Conservation (phyloP, 2,113 vertebrate species). For the Coracopsis vasa region DNA sequence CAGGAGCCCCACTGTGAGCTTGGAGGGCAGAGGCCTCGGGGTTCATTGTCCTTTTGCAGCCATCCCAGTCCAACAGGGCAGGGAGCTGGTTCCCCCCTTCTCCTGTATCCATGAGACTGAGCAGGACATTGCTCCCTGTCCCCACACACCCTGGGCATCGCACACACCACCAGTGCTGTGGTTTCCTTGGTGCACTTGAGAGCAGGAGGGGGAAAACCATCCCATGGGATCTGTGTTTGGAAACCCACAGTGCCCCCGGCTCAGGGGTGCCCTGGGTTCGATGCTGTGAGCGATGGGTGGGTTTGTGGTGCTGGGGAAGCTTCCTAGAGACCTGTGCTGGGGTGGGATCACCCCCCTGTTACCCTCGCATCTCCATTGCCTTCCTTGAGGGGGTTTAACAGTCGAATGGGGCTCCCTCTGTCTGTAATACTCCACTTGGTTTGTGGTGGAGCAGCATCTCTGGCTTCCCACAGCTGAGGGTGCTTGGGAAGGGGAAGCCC, state of each 20-base stretch:
- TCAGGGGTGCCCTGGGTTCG: not conserved
- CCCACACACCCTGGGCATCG: too few species aligned
- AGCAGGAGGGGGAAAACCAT: too few species aligned
- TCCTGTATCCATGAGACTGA: not conserved
- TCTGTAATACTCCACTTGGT: not conserved
- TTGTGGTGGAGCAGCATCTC: not conserved
- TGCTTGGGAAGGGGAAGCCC: not conserved
- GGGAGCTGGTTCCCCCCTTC: not conserved
- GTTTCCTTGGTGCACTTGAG: too few species aligned
- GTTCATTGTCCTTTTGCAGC: not conserved
- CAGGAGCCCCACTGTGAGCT: not conserved
- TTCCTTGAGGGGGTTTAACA: not conserved
- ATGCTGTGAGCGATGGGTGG: not conserved
- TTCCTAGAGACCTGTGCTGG: not conserved
- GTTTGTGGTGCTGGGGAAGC: not conserved
- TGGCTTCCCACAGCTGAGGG: not conserved
- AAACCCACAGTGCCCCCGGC: too few species aligned
- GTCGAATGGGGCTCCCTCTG: not conserved
- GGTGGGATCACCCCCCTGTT: not conserved
- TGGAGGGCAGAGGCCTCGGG: not conserved
- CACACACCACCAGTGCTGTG: too few species aligned
- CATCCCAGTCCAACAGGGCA: not conserved
- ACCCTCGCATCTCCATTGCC: not conserved
- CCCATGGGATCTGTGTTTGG: too few species aligned
- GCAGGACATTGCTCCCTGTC: accelerated